A percentile compares a stretch with the other conserved stretches of the same genome.
phyloP scores from a whole-genome alignment of 2,888 invertebrate genomes.

The Scaptomyza polygonia region DNA sequence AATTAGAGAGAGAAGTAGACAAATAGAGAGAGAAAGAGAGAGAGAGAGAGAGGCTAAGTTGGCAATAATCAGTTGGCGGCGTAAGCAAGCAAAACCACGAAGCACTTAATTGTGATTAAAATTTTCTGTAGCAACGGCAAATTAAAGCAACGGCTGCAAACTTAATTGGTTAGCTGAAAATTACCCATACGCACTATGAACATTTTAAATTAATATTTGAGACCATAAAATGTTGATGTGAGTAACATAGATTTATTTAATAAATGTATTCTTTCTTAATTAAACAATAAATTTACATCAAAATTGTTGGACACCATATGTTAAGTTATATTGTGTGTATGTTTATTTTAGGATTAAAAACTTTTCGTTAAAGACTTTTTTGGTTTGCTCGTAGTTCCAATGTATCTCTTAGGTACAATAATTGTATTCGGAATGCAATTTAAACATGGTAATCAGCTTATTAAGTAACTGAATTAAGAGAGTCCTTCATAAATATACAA shows the following conservation, averaged over 20 bases:
- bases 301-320: too few relatives aligned
- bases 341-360: too few relatives aligned
- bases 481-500: slow-evolving; percentile 10
- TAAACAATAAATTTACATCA: too few relatives aligned
- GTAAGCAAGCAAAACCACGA: slow-evolving; percentile 22
- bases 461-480: slow-evolving; percentile 6
- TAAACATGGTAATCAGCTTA: slow-evolving; percentile 9
- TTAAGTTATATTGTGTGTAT: too few relatives aligned
- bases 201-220: background rate
- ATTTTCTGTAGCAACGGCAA: slow-evolving; percentile 19
- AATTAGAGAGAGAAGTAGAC: slow-evolving; percentile 1
- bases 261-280: too few relatives aligned
- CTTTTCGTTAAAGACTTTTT: background rate
- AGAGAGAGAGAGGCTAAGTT: slow-evolving; percentile 8
- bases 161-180: slow-evolving; percentile 7
- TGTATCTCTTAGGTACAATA: too few relatives aligned
- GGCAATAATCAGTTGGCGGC: slow-evolving; percentile 26
- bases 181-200: slow-evolving; percentile 16
- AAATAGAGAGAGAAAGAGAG: background rate
- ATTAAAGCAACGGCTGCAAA: slow-evolving; percentile 17
- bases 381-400: too few relatives aligned
- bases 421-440: too few relatives aligned
- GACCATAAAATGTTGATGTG: background rate
- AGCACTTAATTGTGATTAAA: slow-evolving; percentile 50
- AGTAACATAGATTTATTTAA: too few relatives aligned